These are phyloP conservation scores for Empis stercorea DNA, from an alignment of 2,888 invertebrate species.

Conservation along the genomic window DNA sequence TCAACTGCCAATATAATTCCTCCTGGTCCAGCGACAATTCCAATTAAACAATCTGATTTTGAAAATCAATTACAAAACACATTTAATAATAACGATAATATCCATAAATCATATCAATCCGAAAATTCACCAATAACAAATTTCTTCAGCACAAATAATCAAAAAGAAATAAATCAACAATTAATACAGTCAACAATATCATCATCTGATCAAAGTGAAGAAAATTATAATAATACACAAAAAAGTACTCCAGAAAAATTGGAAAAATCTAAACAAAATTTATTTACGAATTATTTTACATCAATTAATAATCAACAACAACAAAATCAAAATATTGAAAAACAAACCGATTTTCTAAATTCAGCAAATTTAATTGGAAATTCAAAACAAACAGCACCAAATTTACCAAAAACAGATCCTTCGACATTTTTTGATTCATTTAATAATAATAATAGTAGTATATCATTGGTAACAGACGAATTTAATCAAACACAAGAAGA, in stretches of 20 bases:
- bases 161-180: background rate
- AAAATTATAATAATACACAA: background rate
- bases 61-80: too few species aligned
- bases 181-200: background rate
- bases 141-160: background rate
- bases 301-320: background rate
- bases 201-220: too few species aligned
- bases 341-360: background rate
- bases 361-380: too few species aligned
- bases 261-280: background rate
- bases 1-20: too few species aligned
- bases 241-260: background rate
- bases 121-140: too few species aligned
- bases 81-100: too few species aligned
- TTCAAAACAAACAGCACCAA: background rate
- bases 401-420: conserved; percentile 12
- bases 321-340: background rate
- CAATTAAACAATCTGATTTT: too few species aligned
- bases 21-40: too few species aligned
- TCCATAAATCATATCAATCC: too few species aligned
- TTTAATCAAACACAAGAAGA: conserved; percentile 11
- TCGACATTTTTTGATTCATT: conserved; percentile 24
- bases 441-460: background rate
- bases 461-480: too few species aligned
- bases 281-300: background rate